These are phyloP conservation scores for Micoletzkya japonica DNA, from an alignment of 2,888 invertebrate species.

Conservation along the genomic window DNA sequence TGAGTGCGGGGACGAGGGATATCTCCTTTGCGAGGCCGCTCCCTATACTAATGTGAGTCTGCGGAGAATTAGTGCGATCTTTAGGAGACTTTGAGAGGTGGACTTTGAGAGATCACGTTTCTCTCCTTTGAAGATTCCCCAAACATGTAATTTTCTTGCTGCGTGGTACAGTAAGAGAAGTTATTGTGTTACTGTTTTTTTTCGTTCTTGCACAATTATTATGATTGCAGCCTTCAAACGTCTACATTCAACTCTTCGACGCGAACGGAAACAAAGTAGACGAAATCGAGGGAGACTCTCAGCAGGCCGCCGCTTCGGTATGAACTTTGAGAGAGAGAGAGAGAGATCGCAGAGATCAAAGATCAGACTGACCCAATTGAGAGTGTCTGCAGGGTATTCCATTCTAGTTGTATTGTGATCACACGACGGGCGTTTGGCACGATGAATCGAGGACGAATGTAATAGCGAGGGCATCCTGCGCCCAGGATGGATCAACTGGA, in stretches of 20 bases:
- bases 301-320: neutral
- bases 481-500: constrained; percentile 10
- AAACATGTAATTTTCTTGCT: too few relatives aligned
- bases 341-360: neutral
- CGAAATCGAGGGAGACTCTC: constrained; percentile 7
- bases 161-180: too few relatives aligned
- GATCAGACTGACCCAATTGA: neutral
- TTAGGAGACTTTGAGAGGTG: neutral
- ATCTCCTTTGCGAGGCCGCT: constrained; percentile 10
- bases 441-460: neutral
- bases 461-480: constrained; percentile 3
- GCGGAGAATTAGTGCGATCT: too few relatives aligned
- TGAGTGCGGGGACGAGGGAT: constrained; percentile 10
- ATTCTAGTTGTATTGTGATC: constrained; percentile 21
- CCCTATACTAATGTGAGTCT: constrained; percentile 22
- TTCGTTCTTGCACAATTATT: too few relatives aligned
- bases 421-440: constrained; percentile 1
- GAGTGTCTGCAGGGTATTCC: neutral
- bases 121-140: too few relatives aligned
- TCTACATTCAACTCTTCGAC: constrained; percentile 17
- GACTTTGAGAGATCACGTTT: neutral
- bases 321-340: neutral
- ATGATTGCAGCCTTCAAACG: neutral
- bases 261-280: neutral
- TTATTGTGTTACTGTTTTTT: too few relatives aligned